Percentiles rank a stretch among this genome's conserved stretches.
Evolutionary conservation across 2,113 vertebrate species (phyloP).

Genomic region (Pseudorasbora parva): DNA sequence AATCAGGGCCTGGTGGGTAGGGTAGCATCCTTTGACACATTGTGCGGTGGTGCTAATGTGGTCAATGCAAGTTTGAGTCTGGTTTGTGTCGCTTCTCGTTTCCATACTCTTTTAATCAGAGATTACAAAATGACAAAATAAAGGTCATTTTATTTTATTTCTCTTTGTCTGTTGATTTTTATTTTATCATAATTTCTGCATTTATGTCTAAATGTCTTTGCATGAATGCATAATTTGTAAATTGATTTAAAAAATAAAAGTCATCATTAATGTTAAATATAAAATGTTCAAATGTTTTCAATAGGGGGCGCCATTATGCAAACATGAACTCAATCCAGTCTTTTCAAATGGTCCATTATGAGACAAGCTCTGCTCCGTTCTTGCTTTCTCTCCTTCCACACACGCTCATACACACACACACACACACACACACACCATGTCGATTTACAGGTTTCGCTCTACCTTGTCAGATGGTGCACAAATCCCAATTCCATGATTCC

Average conservation of each 20-base stretch:
- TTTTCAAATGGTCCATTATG: constrained; percentile 16
- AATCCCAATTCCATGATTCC: constrained; percentile 80
- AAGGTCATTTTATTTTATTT: not conserved
- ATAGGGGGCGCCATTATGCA: constrained; percentile 47
- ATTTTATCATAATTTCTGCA: not conserved
- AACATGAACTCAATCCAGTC: constrained; percentile 39
- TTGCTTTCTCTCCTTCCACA: constrained; percentile 25
- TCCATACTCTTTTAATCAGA: not conserved
- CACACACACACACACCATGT: constrained; percentile 34
- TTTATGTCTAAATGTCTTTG: not conserved
- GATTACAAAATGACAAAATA: not conserved
- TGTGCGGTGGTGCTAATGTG: too few relatives aligned
- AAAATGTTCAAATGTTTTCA: constrained; percentile 6
- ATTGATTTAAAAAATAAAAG: not conserved
- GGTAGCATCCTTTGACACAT: not conserved
- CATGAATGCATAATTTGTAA: constrained; percentile 10
- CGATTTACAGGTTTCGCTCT: constrained; percentile 47
- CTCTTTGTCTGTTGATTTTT: not conserved
- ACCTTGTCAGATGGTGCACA: constrained; percentile 57
- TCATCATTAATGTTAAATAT: not conserved
- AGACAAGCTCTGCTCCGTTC: constrained; percentile 40
- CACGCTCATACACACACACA: constrained; percentile 8
- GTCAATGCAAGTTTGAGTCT: not conserved
- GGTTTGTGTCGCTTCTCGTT: not conserved
- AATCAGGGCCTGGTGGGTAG: not conserved